These are phyloP conservation scores for Acropternis orthonyx DNA, from an alignment of 2,797 vertebrate genomes.

Conservation along the genomic window DNA sequence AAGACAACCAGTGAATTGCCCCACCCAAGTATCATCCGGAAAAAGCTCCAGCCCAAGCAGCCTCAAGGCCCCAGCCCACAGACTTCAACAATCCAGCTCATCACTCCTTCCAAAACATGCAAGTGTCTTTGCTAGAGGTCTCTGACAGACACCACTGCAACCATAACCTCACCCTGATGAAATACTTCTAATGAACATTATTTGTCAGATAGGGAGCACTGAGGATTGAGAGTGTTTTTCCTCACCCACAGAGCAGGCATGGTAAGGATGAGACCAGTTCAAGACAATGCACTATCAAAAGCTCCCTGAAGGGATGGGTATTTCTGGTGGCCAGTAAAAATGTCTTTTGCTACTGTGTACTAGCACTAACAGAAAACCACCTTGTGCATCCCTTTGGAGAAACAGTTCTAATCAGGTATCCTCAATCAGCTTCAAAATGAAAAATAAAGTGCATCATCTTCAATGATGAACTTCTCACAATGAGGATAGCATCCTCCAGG, in stretches of 20 bases:
- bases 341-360: not conserved
- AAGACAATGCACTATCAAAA: not conserved
- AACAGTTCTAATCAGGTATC: not conserved
- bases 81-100: not conserved
- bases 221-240: not conserved
- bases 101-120: not conserved
- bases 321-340: not conserved
- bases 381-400: not conserved
- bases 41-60: not conserved
- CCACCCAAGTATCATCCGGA: rapidly evolving
- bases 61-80: not conserved
- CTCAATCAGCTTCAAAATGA: not conserved
- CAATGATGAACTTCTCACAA: not conserved
- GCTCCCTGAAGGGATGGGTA: not conserved
- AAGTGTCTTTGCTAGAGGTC: not conserved
- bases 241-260: not conserved
- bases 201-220: not conserved
- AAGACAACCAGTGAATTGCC: not conserved
- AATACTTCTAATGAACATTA: not conserved
- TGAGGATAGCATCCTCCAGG: not conserved
- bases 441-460: not conserved
- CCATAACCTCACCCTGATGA: not conserved
- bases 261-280: not conserved
- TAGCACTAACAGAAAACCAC: not conserved
- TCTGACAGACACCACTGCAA: not conserved